Conservation (phyloP, 2,113 vertebrate species). For the Vimba vimba region DNA sequence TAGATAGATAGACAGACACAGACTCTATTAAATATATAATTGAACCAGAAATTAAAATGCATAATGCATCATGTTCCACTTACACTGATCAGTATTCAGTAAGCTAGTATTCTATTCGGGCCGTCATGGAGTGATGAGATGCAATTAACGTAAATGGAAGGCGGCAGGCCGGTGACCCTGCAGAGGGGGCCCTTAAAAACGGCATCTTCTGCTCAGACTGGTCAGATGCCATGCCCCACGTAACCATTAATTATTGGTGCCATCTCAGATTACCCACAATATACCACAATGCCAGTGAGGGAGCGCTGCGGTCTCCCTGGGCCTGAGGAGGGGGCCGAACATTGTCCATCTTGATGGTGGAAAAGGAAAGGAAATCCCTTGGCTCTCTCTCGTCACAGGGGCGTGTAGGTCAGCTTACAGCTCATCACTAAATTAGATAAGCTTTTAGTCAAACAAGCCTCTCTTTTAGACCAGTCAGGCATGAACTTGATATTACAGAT, state of each 20-base stretch:
- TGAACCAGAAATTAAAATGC: neutral
- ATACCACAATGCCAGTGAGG: constrained; percentile 65
- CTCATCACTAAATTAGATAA: constrained; percentile 41
- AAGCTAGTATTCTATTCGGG: neutral
- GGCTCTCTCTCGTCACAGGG: constrained; percentile 26
- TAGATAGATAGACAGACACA: neutral
- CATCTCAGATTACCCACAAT: constrained; percentile 74
- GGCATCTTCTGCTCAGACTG: constrained; percentile 58
- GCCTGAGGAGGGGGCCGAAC: constrained; percentile 54
- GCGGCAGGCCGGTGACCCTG: constrained; percentile 66
- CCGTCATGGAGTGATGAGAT: constrained; percentile 25
- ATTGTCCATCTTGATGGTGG: constrained; percentile 67
- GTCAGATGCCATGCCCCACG: constrained; percentile 66
- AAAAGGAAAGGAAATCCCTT: constrained; percentile 43
- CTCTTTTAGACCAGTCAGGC: constrained; percentile 10
- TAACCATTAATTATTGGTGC: constrained; percentile 78
- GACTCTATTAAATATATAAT: too few relatives aligned
- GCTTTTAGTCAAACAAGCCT: constrained; percentile 39
- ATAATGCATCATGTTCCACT: constrained; percentile 1
- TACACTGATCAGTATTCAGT: neutral
- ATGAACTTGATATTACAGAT: constrained; percentile 9
- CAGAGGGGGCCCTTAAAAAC: constrained; percentile 66
- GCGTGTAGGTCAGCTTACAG: constrained; percentile 33
- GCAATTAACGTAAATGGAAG: constrained; percentile 78
- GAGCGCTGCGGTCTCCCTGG: constrained; percentile 61